Base-by-base conservation (phyloP, 53 echinoderm and acorn worm species). In the Paracentrotus lividus region DNA sequence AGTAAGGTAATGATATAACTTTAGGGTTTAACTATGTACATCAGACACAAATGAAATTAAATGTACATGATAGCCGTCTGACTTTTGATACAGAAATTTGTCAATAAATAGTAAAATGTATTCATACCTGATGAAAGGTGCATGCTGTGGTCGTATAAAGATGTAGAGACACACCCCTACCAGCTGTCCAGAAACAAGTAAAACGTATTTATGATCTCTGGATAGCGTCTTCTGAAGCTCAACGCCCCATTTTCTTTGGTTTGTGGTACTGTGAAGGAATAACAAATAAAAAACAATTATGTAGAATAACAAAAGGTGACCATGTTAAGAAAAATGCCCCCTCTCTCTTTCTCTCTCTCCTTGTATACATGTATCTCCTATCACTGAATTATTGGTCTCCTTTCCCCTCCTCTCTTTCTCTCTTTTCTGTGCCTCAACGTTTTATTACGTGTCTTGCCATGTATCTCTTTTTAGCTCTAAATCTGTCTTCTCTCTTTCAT, bases 91-190 rank as follows among this genome's bases (percentile, higher is more conserved):
- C n/a, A n/a, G n/a, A n/a, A n/a, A n/a, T n/a, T n/a, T 51, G 6
- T 12, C 12, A 12, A 51, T 51, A 51, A 51, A 51, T 14, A 3
- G 20, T 20, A 13, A 4, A 57, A 18, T 1, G 64, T 0, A 13
- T 31, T 29, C 29, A 75, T 88, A 98, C 98, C 98, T 97, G 87
- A 98, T 98, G 85, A 90, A 96, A 3, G 97, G 97, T 14, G 97
- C 96, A 23, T 96, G 97, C 51, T 97, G 95, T 4, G 97, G 98
- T 24, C 98, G 88, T 38, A 98, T 96, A 75, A 98, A 98, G 90
- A 98, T 78, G 42, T 96, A 97, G 31, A 98, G 94, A 76, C 97
- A 98, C 54, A 98, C 96, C 10, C 98, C 98, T 5, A 98, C 96
- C 1, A 97, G 94, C 59, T 98, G 98, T 78, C 97, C 98, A 91